Conservation (phyloP, 2,797 vertebrate genomes). For the Notoglanidium macrostoma region DNA sequence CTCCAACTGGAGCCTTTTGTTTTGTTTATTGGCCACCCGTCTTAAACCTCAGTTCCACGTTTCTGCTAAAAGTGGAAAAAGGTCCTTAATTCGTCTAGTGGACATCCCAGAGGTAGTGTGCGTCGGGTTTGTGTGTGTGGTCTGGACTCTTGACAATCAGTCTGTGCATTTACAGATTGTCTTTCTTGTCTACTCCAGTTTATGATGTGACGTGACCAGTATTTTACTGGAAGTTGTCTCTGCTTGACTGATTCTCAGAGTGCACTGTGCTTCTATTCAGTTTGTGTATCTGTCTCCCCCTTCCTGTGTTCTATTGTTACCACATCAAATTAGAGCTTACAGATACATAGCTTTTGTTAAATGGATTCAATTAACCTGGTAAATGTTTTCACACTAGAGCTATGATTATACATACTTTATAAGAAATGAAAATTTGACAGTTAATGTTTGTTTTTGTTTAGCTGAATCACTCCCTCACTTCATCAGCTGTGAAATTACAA, state of each 20-base stretch:
- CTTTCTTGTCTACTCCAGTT: not conserved
- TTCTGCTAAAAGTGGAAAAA: not conserved
- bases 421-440: not conserved
- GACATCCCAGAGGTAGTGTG: not conserved
- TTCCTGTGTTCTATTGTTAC: conserved; percentile 14
- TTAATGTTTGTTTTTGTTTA: not conserved
- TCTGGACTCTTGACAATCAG: not conserved
- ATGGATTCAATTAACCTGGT: not conserved
- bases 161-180: not conserved
- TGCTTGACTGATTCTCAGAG: not conserved
- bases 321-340: conserved; percentile 8
- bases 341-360: no score
- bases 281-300: not conserved
- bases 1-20: not conserved
- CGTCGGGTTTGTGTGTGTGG: not conserved
- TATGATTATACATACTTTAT: not conserved
- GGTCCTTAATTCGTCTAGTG: not conserved
- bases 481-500: not conserved
- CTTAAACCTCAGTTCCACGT: not conserved
- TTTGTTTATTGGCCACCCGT: not conserved
- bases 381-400: not conserved
- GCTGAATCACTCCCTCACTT: not conserved
- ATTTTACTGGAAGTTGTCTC: not conserved
- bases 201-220: not conserved
- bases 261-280: not conserved